Evolutionary conservation across 2,888 invertebrate genomes (phyloP), one percentile per base, ranked within the genome.

Genomic region (Meandrusa payeni): DNA sequence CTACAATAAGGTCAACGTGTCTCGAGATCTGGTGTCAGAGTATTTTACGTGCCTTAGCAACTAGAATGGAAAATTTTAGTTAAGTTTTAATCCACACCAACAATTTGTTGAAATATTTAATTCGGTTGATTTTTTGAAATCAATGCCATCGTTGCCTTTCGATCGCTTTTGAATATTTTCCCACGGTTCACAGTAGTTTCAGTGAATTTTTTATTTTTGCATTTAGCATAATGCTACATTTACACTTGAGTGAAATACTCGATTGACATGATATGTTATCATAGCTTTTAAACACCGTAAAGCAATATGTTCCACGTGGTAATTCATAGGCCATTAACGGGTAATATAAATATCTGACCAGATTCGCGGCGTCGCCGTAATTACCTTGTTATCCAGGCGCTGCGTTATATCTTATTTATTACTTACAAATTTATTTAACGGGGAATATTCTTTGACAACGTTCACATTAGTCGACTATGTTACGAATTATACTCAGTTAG

Each of bases 251-350:
- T 32, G 10, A 20, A 32, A 31, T 31, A 31, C 17, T 20, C 20
- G 11, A 6, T 5, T 20, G 20, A 11, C 20, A 10, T 19, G 15
- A 26, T n/a, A 17, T 5, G 5, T 13, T 33, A 9, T 17, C 17
- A 11, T 26, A 26, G 17, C 9, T 10, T 6, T 26, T 36, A 11
- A 24, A 11, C 5, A 42, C 50, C 50, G 58, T 57, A 55, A 57
- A 61, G 61, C 52, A 48, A 64, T 67, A 59, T 57, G 54, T 61
- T 66, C 57, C 62, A 55, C 54, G 54, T 54, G 52, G 55, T 60
- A 59, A 62, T 61, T 60, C 52, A 46, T 54, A 54, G 48, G 46
- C 49, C 51, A 57, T 63, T 64, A 63, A 50, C 50, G 43, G 46
- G 37, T 48, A 41, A 53, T 59, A 55, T 53, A 56, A 52, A 57